phyloP scores from a whole-genome alignment of 2,113 vertebrate species.

The Shinisaurus crocodilurus region DNA sequence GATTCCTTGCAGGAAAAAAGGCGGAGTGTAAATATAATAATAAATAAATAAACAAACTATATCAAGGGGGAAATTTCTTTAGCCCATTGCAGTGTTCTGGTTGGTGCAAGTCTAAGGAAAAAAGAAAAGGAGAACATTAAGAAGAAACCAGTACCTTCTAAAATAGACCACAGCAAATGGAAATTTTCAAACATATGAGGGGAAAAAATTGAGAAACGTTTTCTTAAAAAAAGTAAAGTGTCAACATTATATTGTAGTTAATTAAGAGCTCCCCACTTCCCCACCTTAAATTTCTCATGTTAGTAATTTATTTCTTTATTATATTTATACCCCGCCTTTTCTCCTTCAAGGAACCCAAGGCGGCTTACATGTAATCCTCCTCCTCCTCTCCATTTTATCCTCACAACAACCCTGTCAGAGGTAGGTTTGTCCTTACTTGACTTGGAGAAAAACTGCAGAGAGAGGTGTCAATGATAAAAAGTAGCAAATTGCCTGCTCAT shows the following conservation, averaged over 20 bases:
- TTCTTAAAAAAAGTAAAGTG: neutral
- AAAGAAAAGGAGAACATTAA: neutral
- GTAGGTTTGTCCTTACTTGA: neutral
- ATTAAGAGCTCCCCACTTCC: rapidly evolving
- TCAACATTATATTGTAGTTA: neutral
- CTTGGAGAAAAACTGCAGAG: conserved; percentile 5
- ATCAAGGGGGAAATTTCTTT: neutral
- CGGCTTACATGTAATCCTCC: too few species aligned
- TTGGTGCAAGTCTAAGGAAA: too few species aligned
- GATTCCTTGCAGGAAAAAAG: too few species aligned
- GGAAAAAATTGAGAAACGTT: neutral
- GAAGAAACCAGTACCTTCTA: neutral
- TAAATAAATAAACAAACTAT: too few species aligned
- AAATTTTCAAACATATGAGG: neutral
- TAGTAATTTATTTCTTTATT: neutral
- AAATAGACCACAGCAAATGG: neutral
- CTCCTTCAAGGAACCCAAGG: too few species aligned
- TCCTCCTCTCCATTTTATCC: too few species aligned
- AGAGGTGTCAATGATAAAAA: neutral
- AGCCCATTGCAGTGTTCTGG: neutral
- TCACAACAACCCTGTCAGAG: too few species aligned
- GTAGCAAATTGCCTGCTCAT: neutral
- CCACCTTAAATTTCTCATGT: neutral
- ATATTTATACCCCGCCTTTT: too few species aligned
- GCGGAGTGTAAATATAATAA: too few species aligned